A percentile compares a stretch with the other conserved stretches of the same genome.
Conservation (phyloP, 2,888 invertebrate genomes). For the Noctua janthe region DNA sequence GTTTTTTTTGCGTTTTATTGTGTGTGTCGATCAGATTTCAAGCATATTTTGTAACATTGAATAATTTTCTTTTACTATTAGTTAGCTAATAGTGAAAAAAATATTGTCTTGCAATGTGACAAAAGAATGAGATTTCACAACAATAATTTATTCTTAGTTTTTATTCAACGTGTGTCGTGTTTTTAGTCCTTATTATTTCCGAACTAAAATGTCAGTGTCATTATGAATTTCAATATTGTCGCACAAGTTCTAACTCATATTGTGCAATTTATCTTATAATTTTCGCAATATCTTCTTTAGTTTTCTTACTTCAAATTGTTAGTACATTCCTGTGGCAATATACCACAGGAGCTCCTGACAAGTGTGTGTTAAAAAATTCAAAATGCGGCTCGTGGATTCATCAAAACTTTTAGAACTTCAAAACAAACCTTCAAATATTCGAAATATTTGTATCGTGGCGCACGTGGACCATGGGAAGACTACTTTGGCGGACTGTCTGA, state of each 20-base stretch:
- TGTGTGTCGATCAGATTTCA: no score
- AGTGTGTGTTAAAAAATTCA: constrained; percentile 60
- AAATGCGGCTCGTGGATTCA: constrained; percentile 90
- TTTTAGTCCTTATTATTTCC: constrained; percentile 33
- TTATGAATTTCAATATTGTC: constrained; percentile 65
- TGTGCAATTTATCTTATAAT: constrained; percentile 77
- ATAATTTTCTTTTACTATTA: no score
- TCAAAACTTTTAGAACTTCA: constrained; percentile 92
- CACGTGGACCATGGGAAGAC: constrained; percentile 99
- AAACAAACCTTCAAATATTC: constrained; percentile 92
- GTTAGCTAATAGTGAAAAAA: no score
- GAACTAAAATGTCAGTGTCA: constrained; percentile 65
- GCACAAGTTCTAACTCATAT: constrained; percentile 72
- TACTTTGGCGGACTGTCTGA: constrained; percentile 97
- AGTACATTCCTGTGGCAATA: constrained; percentile 38
- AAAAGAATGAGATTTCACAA: neutral
- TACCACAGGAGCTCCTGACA: constrained; percentile 17
- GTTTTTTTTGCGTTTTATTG: no score
- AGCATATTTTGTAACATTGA: no score
- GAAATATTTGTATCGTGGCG: constrained; percentile 99
- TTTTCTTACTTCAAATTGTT: constrained; percentile 52
- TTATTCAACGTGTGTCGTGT: neutral
- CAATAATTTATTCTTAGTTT: neutral
- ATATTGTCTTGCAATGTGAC: no score
- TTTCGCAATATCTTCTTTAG: constrained; percentile 63